Percentiles rank a stretch among this genome's conserved stretches.
phyloP scores from a whole-genome alignment of 2,888 invertebrate genomes.

The Baronia brevicornis region DNA sequence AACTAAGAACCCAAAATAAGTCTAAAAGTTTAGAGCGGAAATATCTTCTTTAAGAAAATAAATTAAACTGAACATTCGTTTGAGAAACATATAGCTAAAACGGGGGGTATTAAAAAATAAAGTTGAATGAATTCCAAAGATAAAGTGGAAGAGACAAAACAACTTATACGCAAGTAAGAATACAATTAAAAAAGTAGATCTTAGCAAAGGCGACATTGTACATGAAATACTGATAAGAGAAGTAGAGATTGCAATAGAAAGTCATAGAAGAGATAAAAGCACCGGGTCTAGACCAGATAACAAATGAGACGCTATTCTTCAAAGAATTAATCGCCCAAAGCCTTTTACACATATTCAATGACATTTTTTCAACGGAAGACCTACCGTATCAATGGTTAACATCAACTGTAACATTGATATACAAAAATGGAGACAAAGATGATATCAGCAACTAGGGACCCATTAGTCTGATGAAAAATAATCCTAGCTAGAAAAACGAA shows the following conservation, averaged over 20 bases:
- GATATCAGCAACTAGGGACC: conserved; percentile 2
- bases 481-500: too few relatives aligned
- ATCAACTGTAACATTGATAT: conserved; percentile 11
- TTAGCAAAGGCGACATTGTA: conserved; percentile 1
- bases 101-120: conserved; percentile 15
- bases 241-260: conserved; percentile 9
- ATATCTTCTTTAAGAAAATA: too few relatives aligned
- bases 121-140: conserved; percentile 13
- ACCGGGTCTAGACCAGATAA: conserved; percentile 9
- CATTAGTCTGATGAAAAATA: conserved; percentile 6
- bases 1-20: too few relatives aligned
- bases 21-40: too few relatives aligned
- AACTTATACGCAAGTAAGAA: conserved; percentile 8
- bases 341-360: conserved; percentile 11
- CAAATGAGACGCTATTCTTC: conserved; percentile 2
- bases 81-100: conserved; percentile 8
- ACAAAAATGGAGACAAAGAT: conserved; percentile 13
- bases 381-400: conserved; percentile 11
- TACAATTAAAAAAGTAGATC: not conserved
- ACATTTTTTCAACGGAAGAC: conserved; percentile 8
- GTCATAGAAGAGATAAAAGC: conserved; percentile 13
- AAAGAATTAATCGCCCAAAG: conserved; percentile 1
- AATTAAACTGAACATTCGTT: too few relatives aligned
- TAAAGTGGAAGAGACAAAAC: conserved; percentile 6
- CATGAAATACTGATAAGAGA: conserved; percentile 6